phyloP scores from a whole-genome alignment of 1,140 invertebrate genomes.

The Goniozus legneri region DNA sequence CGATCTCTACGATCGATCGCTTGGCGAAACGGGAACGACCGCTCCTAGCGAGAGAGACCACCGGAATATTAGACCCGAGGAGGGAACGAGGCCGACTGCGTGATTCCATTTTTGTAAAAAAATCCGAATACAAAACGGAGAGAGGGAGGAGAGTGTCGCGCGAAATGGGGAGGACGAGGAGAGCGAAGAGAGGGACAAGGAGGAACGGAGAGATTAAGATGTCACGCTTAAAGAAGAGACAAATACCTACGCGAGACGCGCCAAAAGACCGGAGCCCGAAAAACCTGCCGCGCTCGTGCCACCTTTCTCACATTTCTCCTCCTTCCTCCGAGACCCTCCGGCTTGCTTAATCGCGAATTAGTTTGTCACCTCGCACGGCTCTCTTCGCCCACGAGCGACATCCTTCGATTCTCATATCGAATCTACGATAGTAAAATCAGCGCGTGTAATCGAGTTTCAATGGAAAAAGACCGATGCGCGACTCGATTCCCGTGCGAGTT shows the following conservation, averaged over 20 bases:
- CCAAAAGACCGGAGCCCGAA: slow-evolving; percentile 15
- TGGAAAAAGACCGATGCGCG: slow-evolving; percentile 11
- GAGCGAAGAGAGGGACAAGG: slow-evolving; percentile 5
- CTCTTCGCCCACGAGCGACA: too few species aligned
- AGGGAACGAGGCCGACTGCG: too few species aligned
- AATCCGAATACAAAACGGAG: slow-evolving; percentile 1
- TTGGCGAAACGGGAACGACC: not conserved
- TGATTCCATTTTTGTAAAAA: too few species aligned
- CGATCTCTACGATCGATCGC: not conserved
- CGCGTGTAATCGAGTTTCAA: not conserved
- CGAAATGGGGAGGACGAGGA: not conserved
- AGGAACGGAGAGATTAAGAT: slow-evolving; percentile 33
- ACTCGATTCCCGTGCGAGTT: too few species aligned
- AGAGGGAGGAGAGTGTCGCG: not conserved
- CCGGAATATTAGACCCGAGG: not conserved
- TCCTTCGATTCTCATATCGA: too few species aligned
- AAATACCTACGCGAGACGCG: too few species aligned
- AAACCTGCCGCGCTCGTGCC: slow-evolving; percentile 22
- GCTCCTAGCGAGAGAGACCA: slow-evolving; percentile 6
- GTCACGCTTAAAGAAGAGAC: slow-evolving; percentile 31
- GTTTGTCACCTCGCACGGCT: too few species aligned
- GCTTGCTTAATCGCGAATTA: too few species aligned
- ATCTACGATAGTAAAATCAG: too few species aligned
- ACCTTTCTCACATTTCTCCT: slow-evolving; percentile 9
- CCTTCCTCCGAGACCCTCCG: too few species aligned